Evolutionary conservation across 2,113 vertebrate species (phyloP).

Genomic region (Pedionomus torquatus): DNA sequence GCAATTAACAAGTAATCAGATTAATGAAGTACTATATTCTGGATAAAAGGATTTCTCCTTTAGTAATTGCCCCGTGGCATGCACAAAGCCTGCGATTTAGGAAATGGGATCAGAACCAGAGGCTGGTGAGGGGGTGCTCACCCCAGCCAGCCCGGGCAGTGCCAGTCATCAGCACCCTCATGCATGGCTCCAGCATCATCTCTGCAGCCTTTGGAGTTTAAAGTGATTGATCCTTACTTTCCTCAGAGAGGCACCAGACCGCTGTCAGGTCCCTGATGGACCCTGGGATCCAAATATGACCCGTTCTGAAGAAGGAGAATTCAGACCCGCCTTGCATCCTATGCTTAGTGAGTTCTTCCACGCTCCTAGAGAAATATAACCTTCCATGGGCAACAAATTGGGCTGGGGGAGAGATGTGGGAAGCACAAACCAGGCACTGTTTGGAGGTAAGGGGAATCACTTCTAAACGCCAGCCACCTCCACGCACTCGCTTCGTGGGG

Average conservation of each 20-base stretch:
- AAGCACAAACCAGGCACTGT: neutral
- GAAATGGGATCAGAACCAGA: fast-evolving
- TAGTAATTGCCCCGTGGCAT: neutral
- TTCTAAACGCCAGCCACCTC: neutral
- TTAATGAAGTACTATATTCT: neutral
- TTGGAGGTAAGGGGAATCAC: neutral
- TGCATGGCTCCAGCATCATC: neutral
- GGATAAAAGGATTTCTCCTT: conserved; percentile 41
- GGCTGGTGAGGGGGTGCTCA: neutral
- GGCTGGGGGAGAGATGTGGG: neutral
- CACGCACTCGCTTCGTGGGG: fast-evolving
- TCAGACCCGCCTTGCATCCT: neutral
- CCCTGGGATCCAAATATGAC: neutral
- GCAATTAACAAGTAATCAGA: conserved; percentile 37
- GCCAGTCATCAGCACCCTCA: fast-evolving
- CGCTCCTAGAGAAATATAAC: fast-evolving
- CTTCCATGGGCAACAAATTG: neutral
- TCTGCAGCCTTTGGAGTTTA: fast-evolving
- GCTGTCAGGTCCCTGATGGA: neutral
- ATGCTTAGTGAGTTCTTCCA: neutral
- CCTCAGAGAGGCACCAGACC: fast-evolving
- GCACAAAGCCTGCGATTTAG: neutral
- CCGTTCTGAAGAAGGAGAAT: neutral
- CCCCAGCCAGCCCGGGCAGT: neutral
- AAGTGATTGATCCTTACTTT: neutral